These are phyloP conservation scores for Macrotis lagotis DNA, from an alignment of 2,113 vertebrate species.

Conservation along the genomic window DNA sequence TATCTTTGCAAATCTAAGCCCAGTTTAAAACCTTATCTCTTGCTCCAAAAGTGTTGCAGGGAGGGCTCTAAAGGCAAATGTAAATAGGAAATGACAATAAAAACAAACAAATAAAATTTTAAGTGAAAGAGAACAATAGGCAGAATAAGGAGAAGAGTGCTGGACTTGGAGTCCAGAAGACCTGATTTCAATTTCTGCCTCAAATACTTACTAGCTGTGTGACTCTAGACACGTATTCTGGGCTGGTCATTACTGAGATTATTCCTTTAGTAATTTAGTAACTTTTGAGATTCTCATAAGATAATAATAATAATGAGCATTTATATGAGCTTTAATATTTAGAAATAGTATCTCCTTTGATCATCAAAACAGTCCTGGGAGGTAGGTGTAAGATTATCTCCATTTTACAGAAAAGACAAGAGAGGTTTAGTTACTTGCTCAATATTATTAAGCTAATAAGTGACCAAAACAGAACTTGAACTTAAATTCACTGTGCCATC, in stretches of 20 bases:
- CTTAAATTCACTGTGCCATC: neutral
- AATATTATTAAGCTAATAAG: neutral
- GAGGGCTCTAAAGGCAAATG: neutral
- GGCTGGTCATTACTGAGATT: neutral
- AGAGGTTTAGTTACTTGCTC: neutral
- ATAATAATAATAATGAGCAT: neutral
- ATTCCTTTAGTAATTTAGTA: neutral
- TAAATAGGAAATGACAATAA: neutral
- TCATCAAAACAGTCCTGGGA: neutral
- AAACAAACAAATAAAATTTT: neutral
- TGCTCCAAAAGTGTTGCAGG: neutral
- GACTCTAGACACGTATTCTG: neutral
- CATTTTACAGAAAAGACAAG: neutral
- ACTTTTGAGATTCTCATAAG: neutral
- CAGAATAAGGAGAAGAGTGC: neutral
- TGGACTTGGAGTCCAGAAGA: neutral
- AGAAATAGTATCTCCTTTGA: neutral
- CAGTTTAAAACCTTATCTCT: neutral
- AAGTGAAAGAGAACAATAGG: neutral
- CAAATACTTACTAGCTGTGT: neutral
- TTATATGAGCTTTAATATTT: neutral
- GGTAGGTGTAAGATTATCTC: neutral
- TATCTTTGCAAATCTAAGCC: neutral
- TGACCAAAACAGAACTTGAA: neutral
- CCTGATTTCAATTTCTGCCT: neutral